These are phyloP conservation scores for Agelaius phoeniceus DNA, from an alignment of 2,113 vertebrate species.

Conservation along the genomic window DNA sequence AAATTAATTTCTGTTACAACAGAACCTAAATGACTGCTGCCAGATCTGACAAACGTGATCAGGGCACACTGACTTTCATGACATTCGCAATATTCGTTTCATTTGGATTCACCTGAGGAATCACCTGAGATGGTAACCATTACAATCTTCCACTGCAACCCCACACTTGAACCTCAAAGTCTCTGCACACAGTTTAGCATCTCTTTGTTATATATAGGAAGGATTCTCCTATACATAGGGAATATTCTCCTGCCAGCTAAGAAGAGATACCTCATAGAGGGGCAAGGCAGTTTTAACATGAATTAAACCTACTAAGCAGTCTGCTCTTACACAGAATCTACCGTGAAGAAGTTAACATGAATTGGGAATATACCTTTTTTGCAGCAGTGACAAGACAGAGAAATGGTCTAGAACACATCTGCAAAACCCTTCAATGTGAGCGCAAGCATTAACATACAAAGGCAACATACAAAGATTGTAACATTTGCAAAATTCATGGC, in stretches of 20 bases:
- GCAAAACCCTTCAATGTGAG: neutral
- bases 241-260: neutral
- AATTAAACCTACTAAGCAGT: neutral
- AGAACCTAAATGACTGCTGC: neutral
- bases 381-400: neutral
- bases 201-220: neutral
- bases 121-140: neutral
- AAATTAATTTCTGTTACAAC: neutral
- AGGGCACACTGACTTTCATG: neutral
- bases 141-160: neutral
- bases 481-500: neutral
- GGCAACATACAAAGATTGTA: rapidly evolving
- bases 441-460: neutral
- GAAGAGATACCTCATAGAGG: neutral
- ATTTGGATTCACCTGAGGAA: neutral
- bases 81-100: neutral
- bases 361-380: neutral
- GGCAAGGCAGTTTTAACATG: neutral
- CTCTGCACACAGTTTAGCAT: neutral
- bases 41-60: neutral
- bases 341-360: neutral
- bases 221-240: neutral
- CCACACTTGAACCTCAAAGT: neutral
- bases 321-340: neutral
- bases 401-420: neutral